Evolutionary conservation across 1,140 invertebrate genomes (phyloP).

Genomic region (Drosophila repleta): DNA sequence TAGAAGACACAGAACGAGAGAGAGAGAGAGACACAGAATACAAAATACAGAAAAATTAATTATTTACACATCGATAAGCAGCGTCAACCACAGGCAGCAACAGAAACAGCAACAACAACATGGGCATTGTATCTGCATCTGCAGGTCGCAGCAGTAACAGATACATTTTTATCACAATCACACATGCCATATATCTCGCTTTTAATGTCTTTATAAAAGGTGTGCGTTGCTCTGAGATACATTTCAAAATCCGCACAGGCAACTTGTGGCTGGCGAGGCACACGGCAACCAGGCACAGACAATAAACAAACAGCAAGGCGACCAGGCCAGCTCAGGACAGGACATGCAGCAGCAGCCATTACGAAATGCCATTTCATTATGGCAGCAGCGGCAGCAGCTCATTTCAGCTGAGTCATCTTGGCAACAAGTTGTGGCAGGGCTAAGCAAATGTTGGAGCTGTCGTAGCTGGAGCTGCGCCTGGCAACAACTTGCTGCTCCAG

Average conservation of each 20-base stretch:
- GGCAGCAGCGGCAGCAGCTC: constrained; percentile 40
- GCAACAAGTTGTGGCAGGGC: constrained; percentile 36
- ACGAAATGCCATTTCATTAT: constrained; percentile 81
- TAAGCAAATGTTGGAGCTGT: not conserved
- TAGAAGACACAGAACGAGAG: constrained; percentile 47
- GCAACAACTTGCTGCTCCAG: constrained; percentile 71
- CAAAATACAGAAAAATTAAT: constrained; percentile 76
- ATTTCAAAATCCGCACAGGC: constrained; percentile 51
- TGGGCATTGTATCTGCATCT: constrained; percentile 20
- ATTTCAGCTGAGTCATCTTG: constrained; percentile 66
- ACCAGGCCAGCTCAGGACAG: constrained; percentile 57
- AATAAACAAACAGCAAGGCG: constrained; percentile 62
- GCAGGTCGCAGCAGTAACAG: constrained; percentile 36
- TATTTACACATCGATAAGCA: constrained; percentile 83
- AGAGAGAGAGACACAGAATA: too few species aligned
- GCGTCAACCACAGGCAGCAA: constrained; percentile 68
- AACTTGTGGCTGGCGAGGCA: constrained; percentile 13
- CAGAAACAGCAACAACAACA: constrained; percentile 50
- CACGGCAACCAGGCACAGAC: constrained; percentile 24
- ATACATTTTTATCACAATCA: constrained; percentile 78
- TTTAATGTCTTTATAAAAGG: constrained; percentile 83
- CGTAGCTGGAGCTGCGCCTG: constrained; percentile 41
- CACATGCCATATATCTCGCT: constrained; percentile 79
- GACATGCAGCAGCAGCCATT: constrained; percentile 66
- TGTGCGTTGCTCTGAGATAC: constrained; percentile 70